Evolutionary conservation across 2,888 invertebrate genomes (phyloP).

Genomic region (Drosophila mimica): DNA sequence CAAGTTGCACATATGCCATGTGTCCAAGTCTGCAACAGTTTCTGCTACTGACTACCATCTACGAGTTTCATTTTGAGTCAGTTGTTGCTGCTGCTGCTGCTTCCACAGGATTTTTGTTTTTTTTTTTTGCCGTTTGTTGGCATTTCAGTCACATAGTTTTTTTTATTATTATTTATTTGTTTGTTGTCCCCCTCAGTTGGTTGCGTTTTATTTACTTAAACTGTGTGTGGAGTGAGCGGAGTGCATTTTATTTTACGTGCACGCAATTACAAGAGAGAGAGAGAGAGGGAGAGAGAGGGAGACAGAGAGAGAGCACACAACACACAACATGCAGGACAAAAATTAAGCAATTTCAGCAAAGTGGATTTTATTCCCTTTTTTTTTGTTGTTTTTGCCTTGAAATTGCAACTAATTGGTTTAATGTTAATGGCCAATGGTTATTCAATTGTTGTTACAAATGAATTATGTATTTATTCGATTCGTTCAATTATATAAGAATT

Average conservation of each 20-base stretch:
- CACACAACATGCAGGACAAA: constrained; percentile 10
- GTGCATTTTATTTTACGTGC: constrained; percentile 43
- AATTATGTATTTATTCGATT: neutral
- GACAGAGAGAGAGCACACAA: neutral
- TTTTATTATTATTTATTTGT: constrained; percentile 22
- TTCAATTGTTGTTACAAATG: constrained; percentile 21
- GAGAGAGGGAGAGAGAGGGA: accelerated
- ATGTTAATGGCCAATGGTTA: constrained; percentile 23
- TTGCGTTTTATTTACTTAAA: constrained; percentile 64
- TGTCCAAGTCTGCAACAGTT: constrained; percentile 36
- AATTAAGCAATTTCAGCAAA: constrained; percentile 51
- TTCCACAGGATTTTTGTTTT: constrained; percentile 25
- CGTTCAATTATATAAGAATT: neutral
- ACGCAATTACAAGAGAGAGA: constrained; percentile 25
- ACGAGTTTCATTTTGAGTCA: constrained; percentile 13
- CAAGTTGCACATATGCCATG: constrained; percentile 55
- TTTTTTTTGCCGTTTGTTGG: constrained; percentile 56
- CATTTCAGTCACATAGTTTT: constrained; percentile 40
- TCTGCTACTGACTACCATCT: constrained; percentile 16
- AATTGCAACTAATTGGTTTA: constrained; percentile 39
- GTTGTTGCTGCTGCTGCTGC: constrained; percentile 9
- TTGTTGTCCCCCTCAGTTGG: constrained; percentile 11
- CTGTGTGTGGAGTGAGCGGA: constrained; percentile 49
- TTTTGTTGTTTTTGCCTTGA: neutral
- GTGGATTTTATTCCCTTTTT: constrained; percentile 4